Percentiles rank a stretch among this genome's conserved stretches.
Evolutionary conservation across 2,113 vertebrate species (phyloP).

Genomic region (Gavia stellata): DNA sequence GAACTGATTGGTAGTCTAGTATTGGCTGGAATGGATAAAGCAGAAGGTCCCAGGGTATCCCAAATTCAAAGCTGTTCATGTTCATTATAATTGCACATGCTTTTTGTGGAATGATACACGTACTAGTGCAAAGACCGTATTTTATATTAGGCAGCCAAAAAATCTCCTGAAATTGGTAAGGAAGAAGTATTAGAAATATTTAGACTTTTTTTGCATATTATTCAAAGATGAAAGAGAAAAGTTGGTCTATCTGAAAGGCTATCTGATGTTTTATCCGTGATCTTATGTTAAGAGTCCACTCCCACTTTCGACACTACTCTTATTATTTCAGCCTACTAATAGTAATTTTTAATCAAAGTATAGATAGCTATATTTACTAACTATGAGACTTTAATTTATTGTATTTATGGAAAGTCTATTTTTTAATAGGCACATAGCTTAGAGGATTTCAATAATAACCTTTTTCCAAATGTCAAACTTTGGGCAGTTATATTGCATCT

Average conservation of each 20-base stretch:
- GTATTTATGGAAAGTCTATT: neutral
- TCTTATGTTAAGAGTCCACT: neutral
- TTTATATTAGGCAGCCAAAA: neutral
- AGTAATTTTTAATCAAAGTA: neutral
- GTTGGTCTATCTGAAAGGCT: neutral
- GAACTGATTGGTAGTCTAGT: neutral
- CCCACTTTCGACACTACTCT: neutral
- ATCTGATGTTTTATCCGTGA: neutral
- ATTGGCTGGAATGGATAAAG: neutral
- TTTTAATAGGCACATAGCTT: neutral
- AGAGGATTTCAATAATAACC: neutral
- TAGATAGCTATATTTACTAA: neutral
- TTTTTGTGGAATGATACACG: neutral
- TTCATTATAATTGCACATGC: neutral
- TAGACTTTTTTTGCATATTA: neutral
- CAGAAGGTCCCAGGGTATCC: neutral
- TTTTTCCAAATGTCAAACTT: neutral
- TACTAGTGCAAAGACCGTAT: neutral
- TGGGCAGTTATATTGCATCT: neutral
- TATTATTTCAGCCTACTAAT: neutral
- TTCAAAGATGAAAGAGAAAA: neutral
- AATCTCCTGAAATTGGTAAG: neutral
- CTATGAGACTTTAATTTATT: neutral
- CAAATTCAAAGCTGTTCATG: neutral
- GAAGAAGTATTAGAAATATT: neutral